These are phyloP conservation scores for Scrobipalpa costella DNA, from an alignment of 2,888 invertebrate species.

Conservation along the genomic window DNA sequence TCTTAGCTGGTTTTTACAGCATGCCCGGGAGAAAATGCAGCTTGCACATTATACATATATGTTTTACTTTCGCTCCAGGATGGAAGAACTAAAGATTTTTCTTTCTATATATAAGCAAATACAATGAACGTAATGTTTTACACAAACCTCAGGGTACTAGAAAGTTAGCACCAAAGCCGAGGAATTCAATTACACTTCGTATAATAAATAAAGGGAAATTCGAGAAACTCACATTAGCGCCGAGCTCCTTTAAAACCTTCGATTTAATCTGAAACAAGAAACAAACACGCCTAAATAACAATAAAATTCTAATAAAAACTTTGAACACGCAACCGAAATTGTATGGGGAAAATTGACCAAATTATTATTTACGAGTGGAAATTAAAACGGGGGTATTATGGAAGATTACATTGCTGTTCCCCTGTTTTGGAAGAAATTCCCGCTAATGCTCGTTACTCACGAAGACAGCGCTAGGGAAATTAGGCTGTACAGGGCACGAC, in stretches of 20 bases:
- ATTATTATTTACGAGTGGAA: constrained; percentile 78
- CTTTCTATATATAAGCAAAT: no score
- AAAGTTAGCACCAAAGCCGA: constrained; percentile 35
- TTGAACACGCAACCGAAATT: constrained; percentile 79
- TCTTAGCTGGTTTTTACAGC: no score
- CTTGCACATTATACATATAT: no score
- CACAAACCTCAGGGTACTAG: not conserved
- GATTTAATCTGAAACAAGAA: constrained; percentile 80
- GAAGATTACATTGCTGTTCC: constrained; percentile 65
- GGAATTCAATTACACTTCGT: constrained; percentile 66
- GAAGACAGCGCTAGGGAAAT: constrained; percentile 1
- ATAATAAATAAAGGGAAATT: constrained; percentile 70
- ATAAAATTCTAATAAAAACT: constrained; percentile 81
- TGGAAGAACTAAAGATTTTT: no score
- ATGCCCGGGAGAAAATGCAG: no score
- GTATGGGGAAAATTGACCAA: constrained; percentile 77
- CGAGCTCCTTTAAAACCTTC: constrained; percentile 75
- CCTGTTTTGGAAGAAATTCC: constrained; percentile 60
- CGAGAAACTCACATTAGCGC: constrained; percentile 78
- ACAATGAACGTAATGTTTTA: not conserved
- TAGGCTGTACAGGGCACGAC: not conserved
- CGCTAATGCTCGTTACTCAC: constrained; percentile 38
- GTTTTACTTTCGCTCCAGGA: no score
- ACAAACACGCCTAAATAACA: constrained; percentile 82
- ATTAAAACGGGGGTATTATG: constrained; percentile 75